Evolutionary conservation across 1,140 invertebrate species (phyloP).

Genomic region (Lepidurus packardi): DNA sequence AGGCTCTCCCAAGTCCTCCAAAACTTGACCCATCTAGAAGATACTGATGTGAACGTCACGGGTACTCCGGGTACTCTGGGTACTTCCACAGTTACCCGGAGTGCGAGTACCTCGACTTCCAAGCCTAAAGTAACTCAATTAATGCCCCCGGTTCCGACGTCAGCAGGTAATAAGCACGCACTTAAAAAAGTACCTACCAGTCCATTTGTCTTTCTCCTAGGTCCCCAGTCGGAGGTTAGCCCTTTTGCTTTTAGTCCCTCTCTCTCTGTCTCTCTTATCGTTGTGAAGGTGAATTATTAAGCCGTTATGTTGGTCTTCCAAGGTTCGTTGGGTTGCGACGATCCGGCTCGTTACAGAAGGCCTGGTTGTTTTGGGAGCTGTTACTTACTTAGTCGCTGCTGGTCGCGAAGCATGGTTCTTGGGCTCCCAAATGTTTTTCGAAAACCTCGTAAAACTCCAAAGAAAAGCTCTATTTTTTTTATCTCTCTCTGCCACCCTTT

Average conservation of each 20-base stretch:
- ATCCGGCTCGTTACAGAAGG: slow-evolving; percentile 60
- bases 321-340: neutral
- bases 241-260: neutral
- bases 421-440: slow-evolving; percentile 80
- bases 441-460: slow-evolving; percentile 66
- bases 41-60: neutral
- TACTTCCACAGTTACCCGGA: neutral
- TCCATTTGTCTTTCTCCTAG: neutral
- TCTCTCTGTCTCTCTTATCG: neutral
- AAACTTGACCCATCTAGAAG: neutral
- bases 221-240: neutral
- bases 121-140: neutral
- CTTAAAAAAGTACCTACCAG: no score
- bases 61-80: neutral
- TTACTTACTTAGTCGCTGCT: slow-evolving; percentile 73
- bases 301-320: neutral
- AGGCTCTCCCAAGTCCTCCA: neutral
- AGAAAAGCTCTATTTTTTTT: slow-evolving; percentile 34
- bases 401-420: slow-evolving; percentile 73
- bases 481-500: slow-evolving; percentile 30
- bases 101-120: neutral
- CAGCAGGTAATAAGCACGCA: neutral
- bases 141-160: neutral
- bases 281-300: neutral
- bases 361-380: slow-evolving; percentile 64